Percentiles rank a stretch among this genome's conserved stretches.
Conservation (phyloP, 2,888 invertebrate species). For the Seira ritae region DNA sequence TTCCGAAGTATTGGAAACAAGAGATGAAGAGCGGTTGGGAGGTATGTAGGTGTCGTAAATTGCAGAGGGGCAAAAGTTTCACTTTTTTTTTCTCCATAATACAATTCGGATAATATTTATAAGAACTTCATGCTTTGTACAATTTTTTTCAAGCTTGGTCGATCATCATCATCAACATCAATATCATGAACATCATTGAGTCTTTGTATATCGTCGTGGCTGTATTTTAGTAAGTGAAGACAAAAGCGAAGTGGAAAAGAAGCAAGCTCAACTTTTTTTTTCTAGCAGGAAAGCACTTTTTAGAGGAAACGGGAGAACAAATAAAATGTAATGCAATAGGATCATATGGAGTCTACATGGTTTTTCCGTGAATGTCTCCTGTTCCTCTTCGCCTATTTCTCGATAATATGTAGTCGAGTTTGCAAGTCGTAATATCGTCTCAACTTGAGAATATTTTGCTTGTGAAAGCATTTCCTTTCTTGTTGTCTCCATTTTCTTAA, state of each 20-base stretch:
- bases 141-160: no score
- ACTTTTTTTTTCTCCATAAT: constrained; percentile 20
- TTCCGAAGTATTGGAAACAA: no score
- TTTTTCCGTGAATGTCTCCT: constrained; percentile 7
- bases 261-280: neutral
- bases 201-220: constrained; percentile 15
- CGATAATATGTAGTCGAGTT: constrained; percentile 31
- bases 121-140: no score
- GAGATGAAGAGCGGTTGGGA: no score
- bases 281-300: no score
- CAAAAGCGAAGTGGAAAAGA: constrained; percentile 11
- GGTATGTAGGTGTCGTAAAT: no score
- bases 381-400: neutral
- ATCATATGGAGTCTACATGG: neutral
- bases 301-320: constrained; percentile 26
- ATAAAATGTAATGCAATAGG: constrained; percentile 34
- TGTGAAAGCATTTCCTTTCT: constrained; percentile 59
- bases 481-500: constrained; percentile 13
- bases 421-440: constrained; percentile 53
- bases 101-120: no score
- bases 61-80: constrained; percentile 34
- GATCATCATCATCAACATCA: constrained; percentile 9
- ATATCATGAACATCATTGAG: neutral
- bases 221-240: constrained; percentile 17
- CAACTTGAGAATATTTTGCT: constrained; percentile 55